phyloP scores from a whole-genome alignment of 2,113 vertebrate species.

The Psephotus haematonotus region DNA sequence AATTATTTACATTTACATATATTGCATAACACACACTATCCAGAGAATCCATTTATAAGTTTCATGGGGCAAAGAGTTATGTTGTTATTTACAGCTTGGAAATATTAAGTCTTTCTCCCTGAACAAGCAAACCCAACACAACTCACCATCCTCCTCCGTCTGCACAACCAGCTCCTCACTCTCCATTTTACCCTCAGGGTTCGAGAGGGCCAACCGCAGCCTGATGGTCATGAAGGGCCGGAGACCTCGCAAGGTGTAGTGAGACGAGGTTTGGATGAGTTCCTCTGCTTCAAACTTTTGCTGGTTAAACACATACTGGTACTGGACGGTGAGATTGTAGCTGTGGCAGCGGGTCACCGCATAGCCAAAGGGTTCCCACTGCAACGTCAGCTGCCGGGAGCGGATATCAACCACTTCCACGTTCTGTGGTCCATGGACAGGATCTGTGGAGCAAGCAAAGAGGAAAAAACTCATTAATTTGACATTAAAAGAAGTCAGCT shows the following conservation, averaged over 20 bases:
- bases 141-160: slow-evolving; percentile 92
- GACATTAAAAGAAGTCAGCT: not conserved
- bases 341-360: slow-evolving; percentile 95
- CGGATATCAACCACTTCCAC: slow-evolving; percentile 96
- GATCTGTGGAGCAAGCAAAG: slow-evolving; percentile 76
- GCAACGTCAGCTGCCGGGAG: slow-evolving; percentile 91
- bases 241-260: slow-evolving; percentile 91
- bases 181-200: slow-evolving; percentile 93
- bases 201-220: slow-evolving; percentile 89
- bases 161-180: slow-evolving; percentile 95
- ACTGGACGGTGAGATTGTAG: slow-evolving; percentile 96
- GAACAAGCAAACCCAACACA: not conserved
- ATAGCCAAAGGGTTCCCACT: slow-evolving; percentile 97
- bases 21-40: not conserved
- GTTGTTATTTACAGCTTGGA: not conserved
- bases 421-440: slow-evolving; percentile 90
- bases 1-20: not conserved
- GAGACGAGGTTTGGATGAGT: slow-evolving; percentile 91
- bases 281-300: slow-evolving; percentile 91
- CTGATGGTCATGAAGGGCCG: slow-evolving; percentile 92
- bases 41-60: not conserved
- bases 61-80: not conserved
- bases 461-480: rapidly evolving
- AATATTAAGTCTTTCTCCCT: rapidly evolving
- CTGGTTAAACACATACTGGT: slow-evolving; percentile 94